phyloP scores from a whole-genome alignment of 2,113 vertebrate species.

The Seriola quinqueradiata region DNA sequence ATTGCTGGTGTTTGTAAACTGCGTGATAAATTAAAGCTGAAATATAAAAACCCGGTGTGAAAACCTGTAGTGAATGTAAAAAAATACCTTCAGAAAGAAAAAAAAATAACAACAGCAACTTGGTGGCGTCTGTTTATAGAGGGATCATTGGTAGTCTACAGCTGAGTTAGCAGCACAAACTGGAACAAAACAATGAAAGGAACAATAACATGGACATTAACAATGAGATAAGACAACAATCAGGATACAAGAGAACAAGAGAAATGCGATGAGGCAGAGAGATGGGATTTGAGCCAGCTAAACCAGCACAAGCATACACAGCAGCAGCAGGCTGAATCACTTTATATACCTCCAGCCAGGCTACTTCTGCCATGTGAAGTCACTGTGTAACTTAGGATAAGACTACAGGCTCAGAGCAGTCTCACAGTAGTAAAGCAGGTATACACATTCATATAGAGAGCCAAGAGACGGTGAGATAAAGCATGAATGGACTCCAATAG shows the following conservation, averaged over 20 bases:
- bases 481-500: too few species aligned
- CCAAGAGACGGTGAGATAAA: too few species aligned
- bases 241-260: not conserved
- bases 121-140: not conserved
- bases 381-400: too few species aligned
- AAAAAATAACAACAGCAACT: not conserved
- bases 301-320: slow-evolving; percentile 18
- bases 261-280: slow-evolving; percentile 10
- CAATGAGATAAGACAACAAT: slow-evolving; percentile 29
- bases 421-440: too few species aligned
- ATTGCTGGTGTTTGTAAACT: not conserved
- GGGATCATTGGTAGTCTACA: not conserved
- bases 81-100: not conserved
- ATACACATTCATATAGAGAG: too few species aligned
- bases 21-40: too few species aligned
- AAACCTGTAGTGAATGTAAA: not conserved
- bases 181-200: not conserved
- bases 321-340: slow-evolving; percentile 2
- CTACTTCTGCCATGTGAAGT: too few species aligned
- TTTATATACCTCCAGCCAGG: slow-evolving; percentile 8
- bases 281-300: slow-evolving; percentile 14
- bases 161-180: not conserved
- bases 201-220: not conserved
- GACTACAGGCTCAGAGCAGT: too few species aligned
- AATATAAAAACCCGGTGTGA: not conserved